These are phyloP conservation scores for Branchinecta lindahli DNA, from an alignment of 1,140 invertebrate species.

Conservation along the genomic window DNA sequence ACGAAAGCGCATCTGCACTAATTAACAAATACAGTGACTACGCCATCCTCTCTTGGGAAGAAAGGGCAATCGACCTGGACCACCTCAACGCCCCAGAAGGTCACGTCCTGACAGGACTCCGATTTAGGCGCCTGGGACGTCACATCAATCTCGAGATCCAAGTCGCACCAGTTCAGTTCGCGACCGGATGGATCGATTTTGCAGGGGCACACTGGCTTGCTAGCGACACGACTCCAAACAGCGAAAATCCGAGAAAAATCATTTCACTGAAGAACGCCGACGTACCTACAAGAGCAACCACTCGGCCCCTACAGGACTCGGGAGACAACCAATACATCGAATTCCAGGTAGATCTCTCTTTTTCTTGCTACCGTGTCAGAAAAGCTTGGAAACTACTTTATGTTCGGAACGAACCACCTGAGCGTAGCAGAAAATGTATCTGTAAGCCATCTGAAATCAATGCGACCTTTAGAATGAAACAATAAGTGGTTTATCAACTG, in stretches of 20 bases:
- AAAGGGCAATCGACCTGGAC: slow-evolving; percentile 60
- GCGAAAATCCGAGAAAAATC: slow-evolving; percentile 36
- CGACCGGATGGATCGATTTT: slow-evolving; percentile 45
- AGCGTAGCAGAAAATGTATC: too few relatives aligned
- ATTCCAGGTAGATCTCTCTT: slow-evolving; percentile 34
- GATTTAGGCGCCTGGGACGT: slow-evolving; percentile 53
- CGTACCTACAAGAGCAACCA: slow-evolving; percentile 42
- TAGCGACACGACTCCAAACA: slow-evolving; percentile 57
- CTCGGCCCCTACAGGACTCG: slow-evolving; percentile 44
- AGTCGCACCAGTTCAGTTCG: slow-evolving; percentile 58
- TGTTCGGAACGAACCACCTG: too few relatives aligned
- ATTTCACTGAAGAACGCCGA: slow-evolving; percentile 44
- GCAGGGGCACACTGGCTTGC: slow-evolving; percentile 53
- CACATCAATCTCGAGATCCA: slow-evolving; percentile 69
- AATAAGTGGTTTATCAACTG: too few relatives aligned
- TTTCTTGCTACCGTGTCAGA: too few relatives aligned
- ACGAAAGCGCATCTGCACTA: slow-evolving; percentile 26
- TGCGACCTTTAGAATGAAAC: too few relatives aligned
- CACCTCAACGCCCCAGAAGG: slow-evolving; percentile 44
- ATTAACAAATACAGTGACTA: slow-evolving; percentile 31
- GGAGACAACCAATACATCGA: slow-evolving; percentile 54
- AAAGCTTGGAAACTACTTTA: too few relatives aligned
- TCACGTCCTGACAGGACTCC: slow-evolving; percentile 49
- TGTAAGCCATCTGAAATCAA: too few relatives aligned
- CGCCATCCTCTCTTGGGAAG: slow-evolving; percentile 54